These are phyloP conservation scores for Adelges cooleyi DNA, from an alignment of 1,140 invertebrate species.

Conservation along the genomic window DNA sequence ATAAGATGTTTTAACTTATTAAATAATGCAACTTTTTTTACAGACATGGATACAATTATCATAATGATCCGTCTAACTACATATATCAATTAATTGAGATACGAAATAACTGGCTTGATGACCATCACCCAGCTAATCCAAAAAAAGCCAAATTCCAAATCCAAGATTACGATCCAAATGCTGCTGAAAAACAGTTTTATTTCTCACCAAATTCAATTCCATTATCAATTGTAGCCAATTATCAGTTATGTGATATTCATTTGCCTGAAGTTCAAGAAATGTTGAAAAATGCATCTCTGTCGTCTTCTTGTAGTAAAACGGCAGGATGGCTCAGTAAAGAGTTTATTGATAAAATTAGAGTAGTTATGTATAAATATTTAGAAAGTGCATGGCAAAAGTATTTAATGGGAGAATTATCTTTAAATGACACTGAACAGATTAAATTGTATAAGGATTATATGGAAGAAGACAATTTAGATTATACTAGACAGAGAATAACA, in stretches of 20 bases:
- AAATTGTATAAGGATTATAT: constrained; percentile 15
- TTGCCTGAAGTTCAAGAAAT: constrained; percentile 20
- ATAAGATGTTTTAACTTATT: no score
- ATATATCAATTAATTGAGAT: constrained; percentile 19
- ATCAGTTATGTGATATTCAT: constrained; percentile 23
- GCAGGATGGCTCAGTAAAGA: constrained; percentile 17
- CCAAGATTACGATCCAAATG: constrained; percentile 10
- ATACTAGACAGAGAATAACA: constrained; percentile 11
- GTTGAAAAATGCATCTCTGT: constrained; percentile 17
- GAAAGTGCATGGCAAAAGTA: constrained; percentile 22
- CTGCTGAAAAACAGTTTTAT: constrained; percentile 25
- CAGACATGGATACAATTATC: constrained; percentile 19
- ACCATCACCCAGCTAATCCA: constrained; percentile 1
- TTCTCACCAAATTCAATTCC: constrained; percentile 23
- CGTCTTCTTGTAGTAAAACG: constrained; percentile 5
- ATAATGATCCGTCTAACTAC: constrained; percentile 20
- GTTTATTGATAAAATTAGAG: constrained; percentile 9
- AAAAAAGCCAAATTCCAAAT: neutral
- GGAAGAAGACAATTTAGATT: constrained; percentile 23
- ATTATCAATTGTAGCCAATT: constrained; percentile 20
- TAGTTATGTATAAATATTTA: constrained; percentile 12
- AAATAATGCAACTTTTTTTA: neutral
- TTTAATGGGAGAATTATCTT: constrained; percentile 3
- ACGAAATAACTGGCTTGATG: constrained; percentile 13
- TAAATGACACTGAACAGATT: neutral